A percentile compares a stretch with the other conserved stretches of the same genome.
Conservation (phyloP, 1,140 invertebrate genomes). For the Tribolium madens region DNA sequence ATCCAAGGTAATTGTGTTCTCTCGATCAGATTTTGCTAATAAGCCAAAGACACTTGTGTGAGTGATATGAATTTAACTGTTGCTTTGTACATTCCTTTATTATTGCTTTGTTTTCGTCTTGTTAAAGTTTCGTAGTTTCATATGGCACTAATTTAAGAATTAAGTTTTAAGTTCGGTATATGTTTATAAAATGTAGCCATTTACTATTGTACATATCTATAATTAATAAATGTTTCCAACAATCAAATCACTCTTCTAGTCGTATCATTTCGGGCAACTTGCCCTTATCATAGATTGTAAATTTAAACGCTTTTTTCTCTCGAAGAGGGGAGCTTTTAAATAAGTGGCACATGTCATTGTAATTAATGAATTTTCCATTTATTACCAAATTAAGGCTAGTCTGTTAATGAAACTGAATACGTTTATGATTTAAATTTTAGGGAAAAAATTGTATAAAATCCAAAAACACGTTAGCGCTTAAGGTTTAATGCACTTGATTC, state of each 20-base stretch:
- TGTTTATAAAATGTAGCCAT: conserved; percentile 19
- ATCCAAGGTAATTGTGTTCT: conserved; percentile 54
- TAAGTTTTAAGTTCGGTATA: conserved; percentile 31
- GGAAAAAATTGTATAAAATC: conserved; percentile 12
- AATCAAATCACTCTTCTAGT: conserved; percentile 43
- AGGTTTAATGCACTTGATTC: conserved; percentile 35
- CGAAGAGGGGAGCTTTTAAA: conserved; percentile 42
- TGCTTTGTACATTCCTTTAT: conserved; percentile 56
- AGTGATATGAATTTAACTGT: conserved; percentile 47
- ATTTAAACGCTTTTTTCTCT: conserved; percentile 35
- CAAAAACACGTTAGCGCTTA: conserved; percentile 37
- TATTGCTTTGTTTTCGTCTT: conserved; percentile 42
- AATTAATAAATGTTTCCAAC: conserved; percentile 43
- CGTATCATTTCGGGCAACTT: conserved; percentile 23
- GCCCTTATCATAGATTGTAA: conserved; percentile 40
- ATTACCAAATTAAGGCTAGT: conserved; percentile 42
- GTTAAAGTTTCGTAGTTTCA: conserved; percentile 56
- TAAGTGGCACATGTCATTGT: conserved; percentile 49
- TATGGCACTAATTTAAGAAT: conserved; percentile 59
- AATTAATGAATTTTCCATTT: conserved; percentile 21
- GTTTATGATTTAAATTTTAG: conserved; percentile 36
- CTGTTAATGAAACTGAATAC: conserved; percentile 33
- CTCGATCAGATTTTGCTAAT: conserved; percentile 32
- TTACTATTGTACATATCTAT: conserved; percentile 40
- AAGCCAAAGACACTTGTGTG: conserved; percentile 56